phyloP scores from a whole-genome alignment of 2,888 invertebrate genomes.

The Aplocera efformata region DNA sequence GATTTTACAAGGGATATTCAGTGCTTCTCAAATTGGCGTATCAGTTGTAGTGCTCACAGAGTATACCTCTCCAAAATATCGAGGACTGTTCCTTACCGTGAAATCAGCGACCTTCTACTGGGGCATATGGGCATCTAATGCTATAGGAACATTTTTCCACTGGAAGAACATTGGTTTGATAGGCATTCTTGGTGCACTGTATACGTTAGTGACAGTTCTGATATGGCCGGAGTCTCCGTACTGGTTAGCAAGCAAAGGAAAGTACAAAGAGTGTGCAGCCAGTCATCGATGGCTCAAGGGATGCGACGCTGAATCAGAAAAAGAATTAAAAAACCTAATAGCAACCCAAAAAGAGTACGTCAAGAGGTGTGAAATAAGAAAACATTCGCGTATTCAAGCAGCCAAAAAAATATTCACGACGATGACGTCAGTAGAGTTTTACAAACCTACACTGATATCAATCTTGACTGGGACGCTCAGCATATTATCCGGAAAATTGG shows the following conservation, averaged over 20 bases:
- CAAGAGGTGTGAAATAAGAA: constrained; percentile 6
- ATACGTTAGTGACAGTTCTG: constrained; percentile 20
- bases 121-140: constrained; percentile 39
- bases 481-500: constrained; percentile 39
- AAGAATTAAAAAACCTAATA: constrained; percentile 38
- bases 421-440: constrained; percentile 33
- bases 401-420: constrained; percentile 14
- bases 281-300: constrained; percentile 45
- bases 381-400: constrained; percentile 1
- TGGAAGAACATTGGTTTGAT: constrained; percentile 35
- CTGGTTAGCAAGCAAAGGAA: constrained; percentile 45
- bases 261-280: constrained; percentile 37
- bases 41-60: constrained; percentile 34
- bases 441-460: constrained; percentile 37
- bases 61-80: constrained; percentile 37
- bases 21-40: constrained; percentile 30
- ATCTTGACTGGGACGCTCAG: constrained; percentile 18
- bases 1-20: constrained; percentile 33
- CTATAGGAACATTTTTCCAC: constrained; percentile 37
- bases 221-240: constrained; percentile 43
- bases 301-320: constrained; percentile 32
- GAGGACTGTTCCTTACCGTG: constrained; percentile 38
- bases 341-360: constrained; percentile 31
- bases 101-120: constrained; percentile 36
- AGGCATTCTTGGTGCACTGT: constrained; percentile 25